Evolutionary conservation across 2,888 invertebrate genomes (phyloP).

Genomic region (Altica lythri): DNA sequence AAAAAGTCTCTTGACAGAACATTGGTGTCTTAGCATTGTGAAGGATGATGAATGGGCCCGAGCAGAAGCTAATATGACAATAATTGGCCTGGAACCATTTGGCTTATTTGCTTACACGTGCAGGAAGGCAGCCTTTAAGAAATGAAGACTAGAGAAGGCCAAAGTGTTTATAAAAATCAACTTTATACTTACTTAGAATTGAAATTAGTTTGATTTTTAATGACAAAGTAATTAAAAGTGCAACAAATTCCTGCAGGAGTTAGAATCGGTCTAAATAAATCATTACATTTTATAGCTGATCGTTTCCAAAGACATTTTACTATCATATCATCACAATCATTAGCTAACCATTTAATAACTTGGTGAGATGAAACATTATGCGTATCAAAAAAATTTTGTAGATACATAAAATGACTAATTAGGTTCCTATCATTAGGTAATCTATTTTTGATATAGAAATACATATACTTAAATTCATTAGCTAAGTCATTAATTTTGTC

Average conservation of each 20-base stretch:
- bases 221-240: conserved; percentile 66
- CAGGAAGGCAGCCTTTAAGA: no score
- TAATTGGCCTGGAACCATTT: no score
- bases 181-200: conserved; percentile 10
- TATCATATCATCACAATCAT: conserved; percentile 44
- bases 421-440: conserved; percentile 20
- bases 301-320: conserved; percentile 50
- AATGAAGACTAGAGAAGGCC: background rate
- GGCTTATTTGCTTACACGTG: no score
- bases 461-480: conserved; percentile 3
- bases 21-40: no score
- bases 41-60: no score
- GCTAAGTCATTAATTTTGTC: background rate
- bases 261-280: conserved; percentile 46
- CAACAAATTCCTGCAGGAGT: conserved; percentile 62
- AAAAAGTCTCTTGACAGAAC: no score
- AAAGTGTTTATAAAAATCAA: background rate
- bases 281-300: conserved; percentile 44
- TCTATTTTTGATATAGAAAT: conserved; percentile 1
- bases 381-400: conserved; percentile 39
- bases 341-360: conserved; percentile 35
- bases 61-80: no score
- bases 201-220: conserved; percentile 47
- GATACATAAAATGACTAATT: conserved; percentile 21
- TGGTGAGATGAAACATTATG: conserved; percentile 35